These are phyloP conservation scores for Melanotaenia pygmaea DNA, from an alignment of 2,797 vertebrate species.

Conservation along the genomic window DNA sequence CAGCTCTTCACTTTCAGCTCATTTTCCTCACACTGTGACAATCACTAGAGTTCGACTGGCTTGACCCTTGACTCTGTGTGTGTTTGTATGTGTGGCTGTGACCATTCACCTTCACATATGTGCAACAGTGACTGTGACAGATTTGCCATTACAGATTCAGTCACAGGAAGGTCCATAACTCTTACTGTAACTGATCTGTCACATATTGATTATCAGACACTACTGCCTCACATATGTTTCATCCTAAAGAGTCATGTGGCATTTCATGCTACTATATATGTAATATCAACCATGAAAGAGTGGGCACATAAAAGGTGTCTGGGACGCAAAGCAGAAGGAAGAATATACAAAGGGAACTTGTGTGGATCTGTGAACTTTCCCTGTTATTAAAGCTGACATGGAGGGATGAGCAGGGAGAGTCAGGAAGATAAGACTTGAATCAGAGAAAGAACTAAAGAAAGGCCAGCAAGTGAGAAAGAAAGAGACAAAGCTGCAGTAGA, in stretches of 20 bases:
- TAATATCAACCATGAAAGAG: constrained; percentile 15
- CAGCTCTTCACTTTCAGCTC: constrained; percentile 48
- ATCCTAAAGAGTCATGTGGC: constrained; percentile 9
- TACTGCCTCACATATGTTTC: neutral
- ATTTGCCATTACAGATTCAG: constrained; percentile 54
- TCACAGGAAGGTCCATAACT: constrained; percentile 47
- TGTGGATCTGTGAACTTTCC: constrained; percentile 49
- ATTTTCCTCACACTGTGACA: constrained; percentile 48
- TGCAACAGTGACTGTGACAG: constrained; percentile 34
- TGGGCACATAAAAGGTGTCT: constrained; percentile 22
- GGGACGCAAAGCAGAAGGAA: constrained; percentile 24
- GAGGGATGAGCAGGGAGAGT: constrained; percentile 33
- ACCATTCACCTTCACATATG: constrained; percentile 40
- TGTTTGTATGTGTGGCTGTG: constrained; percentile 13
- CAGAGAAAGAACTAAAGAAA: constrained; percentile 45
- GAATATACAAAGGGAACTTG: constrained; percentile 57
- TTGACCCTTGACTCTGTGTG: constrained; percentile 52
- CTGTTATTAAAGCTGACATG: constrained; percentile 62
- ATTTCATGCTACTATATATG: constrained; percentile 5
- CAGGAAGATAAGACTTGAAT: constrained; percentile 49
- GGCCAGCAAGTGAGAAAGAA: constrained; percentile 47
- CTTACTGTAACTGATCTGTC: constrained; percentile 47
- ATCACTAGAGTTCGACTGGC: constrained; percentile 51
- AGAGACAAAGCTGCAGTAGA: constrained; percentile 21
- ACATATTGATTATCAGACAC: constrained; percentile 64